phyloP scores from a whole-genome alignment of 2,113 vertebrate genomes.

The Accipiter cooperii region DNA sequence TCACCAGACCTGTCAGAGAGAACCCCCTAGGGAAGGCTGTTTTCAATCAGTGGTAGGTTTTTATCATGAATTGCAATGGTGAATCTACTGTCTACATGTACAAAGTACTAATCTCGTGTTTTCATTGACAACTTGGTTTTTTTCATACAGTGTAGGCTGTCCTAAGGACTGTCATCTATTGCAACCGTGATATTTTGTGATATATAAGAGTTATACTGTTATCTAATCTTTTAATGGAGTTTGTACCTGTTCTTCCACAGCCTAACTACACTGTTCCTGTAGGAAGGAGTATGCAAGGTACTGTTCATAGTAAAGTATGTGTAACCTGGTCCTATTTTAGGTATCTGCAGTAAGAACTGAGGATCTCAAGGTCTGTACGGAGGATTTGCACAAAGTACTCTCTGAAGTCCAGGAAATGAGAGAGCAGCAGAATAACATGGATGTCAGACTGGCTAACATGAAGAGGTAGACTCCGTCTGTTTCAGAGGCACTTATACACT shows the following conservation, averaged over 20 bases:
- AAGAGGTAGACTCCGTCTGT: slow-evolving; percentile 52
- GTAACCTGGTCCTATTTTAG: slow-evolving; percentile 10
- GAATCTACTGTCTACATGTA: not conserved
- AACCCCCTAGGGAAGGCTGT: not conserved
- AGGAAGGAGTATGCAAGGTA: not conserved
- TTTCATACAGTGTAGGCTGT: not conserved
- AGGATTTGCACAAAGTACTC: slow-evolving; percentile 67
- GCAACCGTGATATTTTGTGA: not conserved
- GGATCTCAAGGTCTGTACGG: slow-evolving; percentile 43
- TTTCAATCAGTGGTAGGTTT: not conserved
- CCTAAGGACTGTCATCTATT: not conserved
- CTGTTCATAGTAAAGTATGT: not conserved
- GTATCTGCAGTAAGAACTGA: slow-evolving; percentile 62
- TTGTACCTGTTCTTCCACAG: not conserved
- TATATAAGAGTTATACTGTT: not conserved
- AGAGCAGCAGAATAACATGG: slow-evolving; percentile 64
- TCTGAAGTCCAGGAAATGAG: slow-evolving; percentile 68
- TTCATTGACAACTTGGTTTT: not conserved
- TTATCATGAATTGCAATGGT: not conserved
- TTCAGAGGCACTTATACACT: not conserved
- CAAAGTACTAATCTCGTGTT: not conserved
- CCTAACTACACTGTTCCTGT: not conserved
- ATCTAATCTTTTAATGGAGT: not conserved
- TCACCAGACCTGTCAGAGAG: not conserved
- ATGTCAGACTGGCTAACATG: slow-evolving; percentile 64